Evolutionary conservation across 2,113 vertebrate species (phyloP), one percentile per base, ranked within the genome.

Genomic region (Paramisgurnus dabryanus): DNA sequence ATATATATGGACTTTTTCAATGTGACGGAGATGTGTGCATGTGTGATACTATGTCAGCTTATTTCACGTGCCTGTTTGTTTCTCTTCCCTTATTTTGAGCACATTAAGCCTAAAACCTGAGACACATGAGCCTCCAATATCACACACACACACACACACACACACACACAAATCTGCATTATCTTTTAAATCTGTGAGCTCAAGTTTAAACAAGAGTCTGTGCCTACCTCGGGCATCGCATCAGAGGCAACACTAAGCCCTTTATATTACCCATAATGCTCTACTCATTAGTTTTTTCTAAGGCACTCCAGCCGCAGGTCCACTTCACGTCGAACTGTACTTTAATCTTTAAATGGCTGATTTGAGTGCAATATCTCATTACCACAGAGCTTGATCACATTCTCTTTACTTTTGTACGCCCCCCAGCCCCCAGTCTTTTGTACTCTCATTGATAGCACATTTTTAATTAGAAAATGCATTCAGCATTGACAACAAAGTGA

Each of bases 401-500:
- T 74, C 75, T 74, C 39, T 49, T 34, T 81, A 49, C 57, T 61
- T 49, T 60, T 47, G 41, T 57, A 34, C 50, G 8, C 60, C 60
- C 39, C 69, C 82, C 41, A 39, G 63, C 18, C 80, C 61, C 45
- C 81, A 22, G 39, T 76, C 58, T 66, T 74, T 67, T 49, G 39
- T 64, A 63, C 83, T 27, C 57, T 67, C 81, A 71, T 67, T 71
- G 79, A 86, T 84, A 80, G 86, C 85, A 80, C 82, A 75, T 84
- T 89, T 90, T 92, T 89, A 89, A 91, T 90, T 88, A 90, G 90
- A 88, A 80, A 61, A 89, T 67, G 73, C 86, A 82, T 88, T 90
- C 85, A 84, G 86, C 27, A 90, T 85, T 91, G 88, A 89, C 89
- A 90, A 89, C 88, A 86, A 82, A 89, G 87, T 87, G 82, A 90